phyloP scores from a whole-genome alignment of 64 coral and sea anemone species.

The Stichodactyla mertensii region DNA sequence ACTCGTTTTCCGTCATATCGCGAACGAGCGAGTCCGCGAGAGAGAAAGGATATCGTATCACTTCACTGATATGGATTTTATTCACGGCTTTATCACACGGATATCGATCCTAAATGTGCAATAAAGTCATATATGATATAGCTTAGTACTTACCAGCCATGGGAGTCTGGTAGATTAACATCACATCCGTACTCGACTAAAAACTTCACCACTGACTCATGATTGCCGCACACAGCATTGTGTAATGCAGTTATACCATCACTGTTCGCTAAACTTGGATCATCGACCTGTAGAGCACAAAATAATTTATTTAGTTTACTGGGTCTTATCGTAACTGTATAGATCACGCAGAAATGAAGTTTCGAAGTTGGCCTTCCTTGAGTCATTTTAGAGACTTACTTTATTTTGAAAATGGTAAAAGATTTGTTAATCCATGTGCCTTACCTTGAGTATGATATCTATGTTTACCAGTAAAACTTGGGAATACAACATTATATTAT shows the following conservation, averaged over 20 bases:
- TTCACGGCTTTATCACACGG: not conserved
- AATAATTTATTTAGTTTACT: not conserved
- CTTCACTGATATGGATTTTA: too few species aligned
- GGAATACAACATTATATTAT: too few species aligned
- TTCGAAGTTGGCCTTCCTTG: too few species aligned
- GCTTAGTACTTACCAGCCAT: slow-evolving; percentile 71
- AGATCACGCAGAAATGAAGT: not conserved
- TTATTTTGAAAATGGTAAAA: too few species aligned
- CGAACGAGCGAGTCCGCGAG: too few species aligned
- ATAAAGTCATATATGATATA: not conserved
- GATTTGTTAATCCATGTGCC: too few species aligned
- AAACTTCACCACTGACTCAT: slow-evolving; percentile 72
- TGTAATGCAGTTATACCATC: slow-evolving; percentile 96
- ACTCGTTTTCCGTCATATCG: too few species aligned
- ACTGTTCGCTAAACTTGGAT: slow-evolving; percentile 84
- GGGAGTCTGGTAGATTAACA: slow-evolving; percentile 89
- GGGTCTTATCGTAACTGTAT: not conserved
- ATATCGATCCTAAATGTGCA: not conserved
- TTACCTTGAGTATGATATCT: too few species aligned
- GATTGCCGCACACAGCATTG: slow-evolving; percentile 89
- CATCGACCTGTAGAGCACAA: slow-evolving; percentile 47
- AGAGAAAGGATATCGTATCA: not conserved
- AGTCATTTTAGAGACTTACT: too few species aligned
- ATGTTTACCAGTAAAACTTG: too few species aligned
- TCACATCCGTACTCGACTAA: slow-evolving; percentile 84